Conservation (phyloP, 2,888 invertebrate genomes). For the Sepiola atlantica region DNA sequence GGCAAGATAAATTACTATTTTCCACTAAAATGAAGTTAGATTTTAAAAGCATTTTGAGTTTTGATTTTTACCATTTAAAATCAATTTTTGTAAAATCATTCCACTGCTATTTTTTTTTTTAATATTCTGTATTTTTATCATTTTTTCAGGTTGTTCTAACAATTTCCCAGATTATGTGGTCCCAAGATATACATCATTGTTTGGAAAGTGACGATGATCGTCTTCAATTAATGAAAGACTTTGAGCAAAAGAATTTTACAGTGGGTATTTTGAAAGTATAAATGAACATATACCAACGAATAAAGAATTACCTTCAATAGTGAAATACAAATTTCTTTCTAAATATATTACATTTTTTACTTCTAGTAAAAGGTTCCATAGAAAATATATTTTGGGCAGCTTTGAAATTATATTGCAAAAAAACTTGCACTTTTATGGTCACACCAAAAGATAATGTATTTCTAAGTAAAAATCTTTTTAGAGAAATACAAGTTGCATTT, state of each 20-base stretch:
- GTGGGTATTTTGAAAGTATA: slow-evolving; percentile 63
- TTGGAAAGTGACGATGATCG: slow-evolving; percentile 78
- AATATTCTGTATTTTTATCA: not conserved
- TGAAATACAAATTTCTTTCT: not conserved
- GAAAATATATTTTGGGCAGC: not conserved
- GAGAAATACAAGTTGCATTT: no score
- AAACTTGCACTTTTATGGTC: no score
- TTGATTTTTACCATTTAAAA: not conserved
- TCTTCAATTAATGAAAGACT: slow-evolving; percentile 78
- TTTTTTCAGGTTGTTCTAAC: slow-evolving; percentile 83
- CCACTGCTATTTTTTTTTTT: not conserved
- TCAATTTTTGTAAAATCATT: not conserved
- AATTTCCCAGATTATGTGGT: slow-evolving; percentile 92
- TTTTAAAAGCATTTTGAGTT: no score
- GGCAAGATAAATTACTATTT: no score
- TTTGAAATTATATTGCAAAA: not conserved
- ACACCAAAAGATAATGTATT: no score
- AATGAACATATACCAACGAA: no score
- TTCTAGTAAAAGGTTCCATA: not conserved
- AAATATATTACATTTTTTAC: not conserved
- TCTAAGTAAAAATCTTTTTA: no score
- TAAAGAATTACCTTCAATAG: no score
- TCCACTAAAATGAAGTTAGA: no score
- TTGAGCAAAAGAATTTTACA: slow-evolving; percentile 81
- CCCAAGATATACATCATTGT: slow-evolving; percentile 83